Base-by-base conservation (phyloP, 2,797 vertebrate genomes). In the Aulostomus chinensis region DNA sequence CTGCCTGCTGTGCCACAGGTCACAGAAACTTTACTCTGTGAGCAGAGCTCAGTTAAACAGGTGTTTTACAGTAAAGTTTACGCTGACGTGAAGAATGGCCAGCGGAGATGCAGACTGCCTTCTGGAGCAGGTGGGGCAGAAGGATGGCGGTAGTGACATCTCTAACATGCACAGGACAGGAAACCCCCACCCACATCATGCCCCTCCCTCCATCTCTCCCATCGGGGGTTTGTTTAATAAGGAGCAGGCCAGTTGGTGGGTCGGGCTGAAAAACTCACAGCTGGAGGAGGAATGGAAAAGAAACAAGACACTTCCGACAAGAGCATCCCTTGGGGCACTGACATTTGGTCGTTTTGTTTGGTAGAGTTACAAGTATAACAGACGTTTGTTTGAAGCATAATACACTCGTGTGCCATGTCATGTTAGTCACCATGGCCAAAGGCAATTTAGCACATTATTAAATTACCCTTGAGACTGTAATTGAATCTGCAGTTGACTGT, bases 181-280 rank as follows among this genome's bases (percentile, higher is more conserved):
- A 61, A 32, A 30, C 11, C 20, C 36, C 24, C 32, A 6, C 25
- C 16, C 12, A 25, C 42, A 47, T 40, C 48, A 45, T 39, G 25
- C 33, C 21, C 37, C 51, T 33, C 45, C 48, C 50, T 21, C 37
- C 41, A 29, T 36, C 35, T 68, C 58, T 72, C 69, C 62, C 77
- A 50, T 74, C 24, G 52, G 75, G 77, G 73, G 60, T 62, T 42
- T 46, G 64, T 83, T 86, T 89, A 89, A 91, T 88, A 75, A 81
- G 78, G 79, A 87, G 78, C 87, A 88, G 78, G 62, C 62, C 55
- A 63, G 60, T 56, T 50, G 70, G 72, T 59, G 80, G 62, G 71
- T 48, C 48, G 63, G 66, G 40, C 72, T 74, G 50, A 62, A 76
- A 71, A 73, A 35, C 66, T 80, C 74, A 62, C 88, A 90, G 86